Evolutionary conservation across 2,888 invertebrate species (phyloP).

Genomic region (Andrena dorsata): DNA sequence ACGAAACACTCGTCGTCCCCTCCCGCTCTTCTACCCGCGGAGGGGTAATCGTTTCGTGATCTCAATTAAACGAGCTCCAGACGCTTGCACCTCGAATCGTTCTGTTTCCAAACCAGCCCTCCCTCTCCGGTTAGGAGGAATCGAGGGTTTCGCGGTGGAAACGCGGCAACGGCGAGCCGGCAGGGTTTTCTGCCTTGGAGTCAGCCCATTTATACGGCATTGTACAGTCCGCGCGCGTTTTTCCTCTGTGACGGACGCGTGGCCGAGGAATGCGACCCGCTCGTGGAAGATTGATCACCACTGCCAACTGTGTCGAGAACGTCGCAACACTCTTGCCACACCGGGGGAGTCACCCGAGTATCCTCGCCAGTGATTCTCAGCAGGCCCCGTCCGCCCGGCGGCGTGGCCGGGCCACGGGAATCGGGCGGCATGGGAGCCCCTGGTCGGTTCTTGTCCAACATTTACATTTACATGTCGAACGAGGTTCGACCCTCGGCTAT

Average conservation of each 20-base stretch:
- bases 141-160: neutral
- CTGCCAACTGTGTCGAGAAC: constrained; percentile 75
- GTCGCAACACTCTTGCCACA: constrained; percentile 78
- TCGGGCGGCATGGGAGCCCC: constrained; percentile 69
- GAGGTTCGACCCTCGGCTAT: constrained; percentile 78
- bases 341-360: constrained; percentile 69
- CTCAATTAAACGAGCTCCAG: neutral
- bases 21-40: neutral
- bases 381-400: neutral
- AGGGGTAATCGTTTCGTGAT: neutral
- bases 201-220: constrained; percentile 38
- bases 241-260: constrained; percentile 54
- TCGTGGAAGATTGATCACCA: constrained; percentile 72
- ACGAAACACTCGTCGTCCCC: neutral
- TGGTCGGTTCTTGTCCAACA: constrained; percentile 78
- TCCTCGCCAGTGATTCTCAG: constrained; percentile 74
- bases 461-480: constrained; percentile 83
- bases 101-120: neutral
- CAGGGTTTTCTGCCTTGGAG: constrained; percentile 22
- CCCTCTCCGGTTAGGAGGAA: neutral
- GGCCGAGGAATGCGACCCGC: constrained; percentile 60
- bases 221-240: constrained; percentile 56
- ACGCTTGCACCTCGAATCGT: neutral
- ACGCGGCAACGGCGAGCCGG: neutral
- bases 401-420: neutral